Base-by-base conservation (phyloP, 2,797 vertebrate genomes). In the Xiphorhynchus erythropygius region DNA sequence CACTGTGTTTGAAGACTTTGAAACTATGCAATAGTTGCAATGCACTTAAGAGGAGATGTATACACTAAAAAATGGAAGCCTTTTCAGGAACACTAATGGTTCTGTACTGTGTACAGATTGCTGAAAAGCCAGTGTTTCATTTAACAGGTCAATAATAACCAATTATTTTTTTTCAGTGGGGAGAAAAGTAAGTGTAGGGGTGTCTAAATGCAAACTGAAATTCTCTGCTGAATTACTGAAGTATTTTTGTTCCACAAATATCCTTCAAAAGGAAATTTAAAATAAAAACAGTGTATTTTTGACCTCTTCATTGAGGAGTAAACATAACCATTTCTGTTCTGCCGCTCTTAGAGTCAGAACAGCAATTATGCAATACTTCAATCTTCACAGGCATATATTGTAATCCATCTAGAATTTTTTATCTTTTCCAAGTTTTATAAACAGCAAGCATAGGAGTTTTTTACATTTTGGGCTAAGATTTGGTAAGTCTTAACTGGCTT, bases 61-160 rank as follows among this genome's bases (percentile, higher is more conserved):
- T 44, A 92, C 84, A 77, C 86, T 94, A 91, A 78, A 71, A 65
- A 75, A 44, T 2, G 0, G 47, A 87, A 49, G 44, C 60, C 27
- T 68, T 92, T 90, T 57, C 82, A 55, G 87, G 47, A 94, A 90
- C 92, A 79, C 94, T 94, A 63, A 82, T 67, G 33, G 18, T 94
- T 93, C 94, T 78, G 90, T 93, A 85, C 93, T 69, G 13, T 50
- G 86, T 95, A 90, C 96, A 84, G 90, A 21, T 63, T 87, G 73
- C 94, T 80, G 65, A 92, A 81, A 97, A 96, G 92, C 92, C 92
- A 94, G 68, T 62, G 56, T 94, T 93, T 67, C 70, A 60, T 95
- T 79, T 52, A 88, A 74, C 59, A 87, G 56, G 74, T 90, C 59
- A 84, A 22, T 56, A 70, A 94, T 59, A 89, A 44, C 15, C 63